phyloP scores from a whole-genome alignment of 2,888 invertebrate species.

The Eristalis pertinax region DNA sequence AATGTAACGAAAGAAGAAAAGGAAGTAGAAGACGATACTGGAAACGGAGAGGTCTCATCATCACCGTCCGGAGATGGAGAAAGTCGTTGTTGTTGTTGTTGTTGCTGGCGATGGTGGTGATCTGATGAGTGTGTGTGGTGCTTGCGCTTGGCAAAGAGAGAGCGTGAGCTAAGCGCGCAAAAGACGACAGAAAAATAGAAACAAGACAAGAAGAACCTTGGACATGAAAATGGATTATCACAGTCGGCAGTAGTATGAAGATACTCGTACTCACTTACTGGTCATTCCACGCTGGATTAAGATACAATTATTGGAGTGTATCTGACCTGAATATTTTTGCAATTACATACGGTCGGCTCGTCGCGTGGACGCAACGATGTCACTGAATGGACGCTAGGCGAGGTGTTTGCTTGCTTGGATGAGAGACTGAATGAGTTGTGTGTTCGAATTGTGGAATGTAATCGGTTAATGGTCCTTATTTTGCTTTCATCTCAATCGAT shows the following conservation, averaged over 20 bases:
- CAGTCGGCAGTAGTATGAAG: slow-evolving; percentile 35
- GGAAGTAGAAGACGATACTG: slow-evolving; percentile 39
- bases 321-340: slow-evolving; percentile 48
- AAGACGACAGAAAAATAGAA: too few species aligned
- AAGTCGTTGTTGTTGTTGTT: slow-evolving; percentile 32
- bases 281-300: slow-evolving; percentile 23
- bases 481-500: slow-evolving; percentile 14
- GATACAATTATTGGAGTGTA: slow-evolving; percentile 26
- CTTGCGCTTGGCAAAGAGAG: not conserved
- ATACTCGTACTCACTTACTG: slow-evolving; percentile 23
- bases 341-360: slow-evolving; percentile 19
- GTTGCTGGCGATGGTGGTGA: not conserved
- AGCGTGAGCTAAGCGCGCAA: slow-evolving; percentile 20
- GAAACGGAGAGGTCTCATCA: slow-evolving; percentile 15
- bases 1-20: slow-evolving; percentile 29
- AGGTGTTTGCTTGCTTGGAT: not conserved
- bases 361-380: slow-evolving; percentile 17
- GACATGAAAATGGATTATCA: slow-evolving; percentile 17
- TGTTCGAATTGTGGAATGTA: not conserved
- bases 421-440: not conserved
- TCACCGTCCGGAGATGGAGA: slow-evolving; percentile 28
- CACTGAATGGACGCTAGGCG: not conserved
- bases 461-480: slow-evolving; percentile 35
- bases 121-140: not conserved
- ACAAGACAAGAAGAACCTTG: slow-evolving; percentile 1